Percentiles rank a stretch among this genome's conserved stretches.
Conservation (phyloP, 2,888 invertebrate genomes). For the Hyles lineata region DNA sequence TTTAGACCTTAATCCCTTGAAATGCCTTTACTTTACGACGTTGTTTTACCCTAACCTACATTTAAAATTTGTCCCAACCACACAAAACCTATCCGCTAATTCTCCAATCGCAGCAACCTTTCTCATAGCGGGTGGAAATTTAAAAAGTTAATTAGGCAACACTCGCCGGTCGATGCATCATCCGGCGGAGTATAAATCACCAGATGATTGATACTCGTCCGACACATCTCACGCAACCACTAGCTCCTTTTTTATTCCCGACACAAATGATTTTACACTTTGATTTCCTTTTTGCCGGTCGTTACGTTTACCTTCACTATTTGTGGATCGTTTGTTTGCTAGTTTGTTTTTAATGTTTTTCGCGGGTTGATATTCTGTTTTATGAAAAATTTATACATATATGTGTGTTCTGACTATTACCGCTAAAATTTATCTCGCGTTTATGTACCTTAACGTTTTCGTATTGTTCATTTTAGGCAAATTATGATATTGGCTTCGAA, state of each 20-base stretch:
- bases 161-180: conserved; percentile 80
- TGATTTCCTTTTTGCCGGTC: conserved; percentile 65
- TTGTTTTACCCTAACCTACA: neutral
- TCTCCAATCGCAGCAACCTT: conserved; percentile 11
- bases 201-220: conserved; percentile 78
- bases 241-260: conserved; percentile 83
- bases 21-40: neutral
- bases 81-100: neutral
- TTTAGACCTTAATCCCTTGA: no score
- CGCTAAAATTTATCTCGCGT: no score
- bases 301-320: conserved; percentile 21
- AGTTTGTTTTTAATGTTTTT: neutral
- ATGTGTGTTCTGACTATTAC: no score
- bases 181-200: conserved; percentile 81
- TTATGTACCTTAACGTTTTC: no score
- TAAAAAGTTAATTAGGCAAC: conserved; percentile 84
- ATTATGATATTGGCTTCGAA: no score
- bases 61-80: neutral
- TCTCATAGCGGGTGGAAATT: conserved; percentile 48
- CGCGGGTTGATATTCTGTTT: neutral
- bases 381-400: no score
- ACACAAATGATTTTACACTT: conserved; percentile 83
- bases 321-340: neutral
- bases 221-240: conserved; percentile 77
- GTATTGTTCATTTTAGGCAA: no score